These are phyloP conservation scores for Platichthys stellatus DNA, from an alignment of 2,113 vertebrate species.

Conservation along the genomic window DNA sequence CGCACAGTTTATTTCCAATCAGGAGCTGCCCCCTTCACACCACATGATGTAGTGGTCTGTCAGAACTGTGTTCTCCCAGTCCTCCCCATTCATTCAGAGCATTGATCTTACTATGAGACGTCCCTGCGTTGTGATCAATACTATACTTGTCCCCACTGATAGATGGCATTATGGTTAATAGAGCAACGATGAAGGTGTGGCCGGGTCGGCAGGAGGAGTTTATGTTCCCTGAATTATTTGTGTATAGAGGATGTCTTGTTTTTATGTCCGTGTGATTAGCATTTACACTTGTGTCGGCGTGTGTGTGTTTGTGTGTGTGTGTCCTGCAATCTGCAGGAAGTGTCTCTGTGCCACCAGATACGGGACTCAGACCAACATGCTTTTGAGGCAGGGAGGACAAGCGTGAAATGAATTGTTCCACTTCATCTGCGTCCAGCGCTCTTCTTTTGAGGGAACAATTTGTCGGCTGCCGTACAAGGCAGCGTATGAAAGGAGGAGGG, in stretches of 20 bases:
- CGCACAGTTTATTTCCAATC: conserved; percentile 49
- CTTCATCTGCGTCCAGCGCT: conserved; percentile 90
- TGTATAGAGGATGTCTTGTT: conserved; percentile 47
- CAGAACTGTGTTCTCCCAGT: conserved; percentile 48
- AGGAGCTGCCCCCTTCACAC: conserved; percentile 50
- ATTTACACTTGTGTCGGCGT: conserved; percentile 11
- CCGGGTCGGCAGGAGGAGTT: conserved; percentile 21
- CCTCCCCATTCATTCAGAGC: conserved; percentile 73
- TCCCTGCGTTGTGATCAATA: conserved; percentile 86
- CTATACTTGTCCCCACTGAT: conserved; percentile 88
- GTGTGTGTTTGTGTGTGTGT: conserved; percentile 22
- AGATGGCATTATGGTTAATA: conserved; percentile 84
- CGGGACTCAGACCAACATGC: conserved; percentile 91
- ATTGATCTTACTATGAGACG: conserved; percentile 87
- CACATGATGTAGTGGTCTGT: conserved; percentile 86
- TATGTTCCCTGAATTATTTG: conserved; percentile 41
- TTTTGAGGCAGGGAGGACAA: conserved; percentile 92
- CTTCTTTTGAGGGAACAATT: conserved; percentile 93
- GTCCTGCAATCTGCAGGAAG: conserved; percentile 69
- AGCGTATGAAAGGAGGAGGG: conserved; percentile 62
- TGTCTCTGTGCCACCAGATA: conserved; percentile 86
- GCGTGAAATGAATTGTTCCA: conserved; percentile 99
- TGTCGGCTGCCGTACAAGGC: conserved; percentile 82
- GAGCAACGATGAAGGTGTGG: conserved; percentile 18
- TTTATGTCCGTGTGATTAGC: conserved; percentile 37